Base-by-base conservation (phyloP, 1,140 invertebrate species). In the Ooceraea biroi region DNA sequence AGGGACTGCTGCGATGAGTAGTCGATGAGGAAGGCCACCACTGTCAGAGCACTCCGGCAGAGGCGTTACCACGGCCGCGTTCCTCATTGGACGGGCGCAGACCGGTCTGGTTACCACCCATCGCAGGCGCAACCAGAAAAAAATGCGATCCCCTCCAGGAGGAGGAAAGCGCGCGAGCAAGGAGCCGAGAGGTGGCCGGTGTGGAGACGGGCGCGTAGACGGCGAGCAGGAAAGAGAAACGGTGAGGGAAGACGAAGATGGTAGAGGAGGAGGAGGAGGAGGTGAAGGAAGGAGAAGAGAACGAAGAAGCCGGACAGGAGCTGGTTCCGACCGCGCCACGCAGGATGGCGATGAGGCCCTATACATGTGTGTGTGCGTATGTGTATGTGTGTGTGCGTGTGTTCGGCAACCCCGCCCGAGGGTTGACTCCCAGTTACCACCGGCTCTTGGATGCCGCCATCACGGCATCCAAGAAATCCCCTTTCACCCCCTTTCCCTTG, bases 111-210 rank as follows among this genome's bases (percentile, higher is more conserved):
- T 91, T 84, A 85, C 89, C 92, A 90, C 92, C 93, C 92, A 94
- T 90, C 92, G 91, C 91, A 92, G 91, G 91, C 92, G 92, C 92
- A 89, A 82, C 61, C 77, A 60, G 66, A 86, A 91, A 93, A 36
- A 94, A 93, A 93, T 91, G 82, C 27, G 74, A 52, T 85, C 65
- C 82, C 87, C 78, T 83, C 76, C 80, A 78, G 80, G 73, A 83
- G 82, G 83, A 88, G 88, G 87, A 90, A 92, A 89, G 90, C 74
- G 89, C 85, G 89, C 84, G 69, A 84, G 83, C 88, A 86, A 86
- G 76, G 73, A 88, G 76, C 71, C 25, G 65, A 80, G 84, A 85
- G 86, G 87, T 89, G 85, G 85, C 78, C 52, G 66, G 77, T 72
- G 88, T 76, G 88, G 74, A 80, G 83, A 44, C 57, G 36, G 61